Evolutionary conservation across 2,797 vertebrate species (phyloP), one percentile per base, ranked within the genome.

Genomic region (Oophaga sylvatica): DNA sequence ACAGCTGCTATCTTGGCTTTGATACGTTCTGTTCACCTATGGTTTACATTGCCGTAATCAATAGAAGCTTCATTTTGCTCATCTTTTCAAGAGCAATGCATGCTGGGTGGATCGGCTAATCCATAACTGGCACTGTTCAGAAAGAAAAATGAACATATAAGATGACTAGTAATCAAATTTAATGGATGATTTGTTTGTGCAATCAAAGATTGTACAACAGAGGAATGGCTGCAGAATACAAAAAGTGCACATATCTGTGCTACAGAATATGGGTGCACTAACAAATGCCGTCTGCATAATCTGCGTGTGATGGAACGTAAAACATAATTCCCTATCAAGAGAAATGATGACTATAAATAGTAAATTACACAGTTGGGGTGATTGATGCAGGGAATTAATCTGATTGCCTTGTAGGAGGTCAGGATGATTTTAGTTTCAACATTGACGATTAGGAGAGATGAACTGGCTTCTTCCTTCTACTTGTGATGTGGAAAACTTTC

Each of bases 11-110:
- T 57, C 56, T 83, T 19, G 60, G 35, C 31, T 75, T 83, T 83
- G 82, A 75, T 83, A 75, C 26, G 29, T 59, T 73, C 19, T 62
- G 68, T 60, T 73, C 57, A 57, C 82, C 81, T 83, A 71, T 59
- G 57, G 82, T 75, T 75, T 35, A 73, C 20, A 73, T 73, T 60
- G 67, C 68, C 41, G 56, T 26, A 83, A 73, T 75, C 82, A 83
- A 75, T 83, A 71, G 26, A 70, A 19, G 67, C 63, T 57, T 53
- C 12, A 10, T n/a, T 70, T 16, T 82, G 53, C 35, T 71, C 81
- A 57, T 83, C 15, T 71, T 75, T 73, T 83, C 22, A 16, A 59
- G 12, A 59, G 56, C 31, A 60, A 15, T 75, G 56, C 68, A 75
- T 75, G 68, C 82, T 73, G 82, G 56, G 19, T 60, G 20, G 56